Conservation (phyloP, 2,797 vertebrate species). For the Kryptolebias ocellatus region DNA sequence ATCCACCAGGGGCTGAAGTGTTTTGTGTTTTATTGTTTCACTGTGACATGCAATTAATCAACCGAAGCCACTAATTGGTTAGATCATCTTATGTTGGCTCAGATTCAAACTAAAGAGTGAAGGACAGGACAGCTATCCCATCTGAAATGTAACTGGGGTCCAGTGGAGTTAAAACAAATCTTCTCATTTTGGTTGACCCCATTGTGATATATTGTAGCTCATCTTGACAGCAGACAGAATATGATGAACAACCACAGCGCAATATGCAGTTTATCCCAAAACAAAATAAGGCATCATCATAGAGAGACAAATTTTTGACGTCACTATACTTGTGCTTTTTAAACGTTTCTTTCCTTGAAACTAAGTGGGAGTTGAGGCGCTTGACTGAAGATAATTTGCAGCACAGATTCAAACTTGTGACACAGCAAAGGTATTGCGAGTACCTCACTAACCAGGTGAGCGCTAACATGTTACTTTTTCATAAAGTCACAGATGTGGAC, state of each 20-base stretch:
- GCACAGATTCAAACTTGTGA: constrained; percentile 31
- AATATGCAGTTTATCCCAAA: constrained; percentile 20
- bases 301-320: constrained; percentile 17
- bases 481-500: constrained; percentile 57
- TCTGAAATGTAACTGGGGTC: constrained; percentile 32
- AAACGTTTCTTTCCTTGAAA: constrained; percentile 11
- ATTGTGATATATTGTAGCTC: constrained; percentile 38
- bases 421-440: constrained; percentile 45
- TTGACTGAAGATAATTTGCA: constrained; percentile 3
- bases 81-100: constrained; percentile 64
- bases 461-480: constrained; percentile 46
- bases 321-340: constrained; percentile 4
- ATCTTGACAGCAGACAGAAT: constrained; percentile 22
- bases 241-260: constrained; percentile 27
- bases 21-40: constrained; percentile 64
- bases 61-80: constrained; percentile 66
- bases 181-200: constrained; percentile 51
- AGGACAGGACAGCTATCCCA: constrained; percentile 28
- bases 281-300: neutral
- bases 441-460: constrained; percentile 20
- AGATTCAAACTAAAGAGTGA: constrained; percentile 59
- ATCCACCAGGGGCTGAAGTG: constrained; percentile 42
- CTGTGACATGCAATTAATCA: constrained; percentile 71
- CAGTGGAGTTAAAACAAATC: constrained; percentile 36
- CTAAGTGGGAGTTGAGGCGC: neutral